phyloP scores from a whole-genome alignment of 2,797 vertebrate species.

The Uromys caudimaculatus region DNA sequence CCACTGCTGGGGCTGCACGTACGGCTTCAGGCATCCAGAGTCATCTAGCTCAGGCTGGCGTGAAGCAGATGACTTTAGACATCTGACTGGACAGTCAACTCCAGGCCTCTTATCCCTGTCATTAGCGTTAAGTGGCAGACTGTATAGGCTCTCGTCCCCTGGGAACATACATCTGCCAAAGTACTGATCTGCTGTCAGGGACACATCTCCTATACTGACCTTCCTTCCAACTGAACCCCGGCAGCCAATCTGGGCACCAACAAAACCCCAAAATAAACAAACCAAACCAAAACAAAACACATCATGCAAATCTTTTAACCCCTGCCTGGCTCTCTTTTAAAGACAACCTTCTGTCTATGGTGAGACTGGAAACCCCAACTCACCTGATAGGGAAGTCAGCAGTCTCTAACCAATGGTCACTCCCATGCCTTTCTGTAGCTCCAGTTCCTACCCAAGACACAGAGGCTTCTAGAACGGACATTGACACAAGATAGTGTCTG shows the following conservation, averaged over 20 bases:
- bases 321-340: not conserved
- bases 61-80: not conserved
- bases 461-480: not conserved
- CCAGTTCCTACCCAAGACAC: not conserved
- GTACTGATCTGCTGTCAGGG: not conserved
- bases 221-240: not conserved
- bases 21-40: not conserved
- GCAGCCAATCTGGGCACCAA: not conserved
- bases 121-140: not conserved
- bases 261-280: not conserved
- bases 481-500: not conserved
- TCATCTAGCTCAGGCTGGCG: not conserved
- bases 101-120: slow-evolving; percentile 51
- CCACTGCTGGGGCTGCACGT: not conserved
- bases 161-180: not conserved
- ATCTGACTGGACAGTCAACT: not conserved
- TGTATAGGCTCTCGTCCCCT: not conserved
- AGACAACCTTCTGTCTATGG: not conserved
- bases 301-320: not conserved
- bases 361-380: not conserved
- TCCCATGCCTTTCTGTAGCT: not conserved
- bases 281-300: not conserved
- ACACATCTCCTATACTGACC: not conserved
- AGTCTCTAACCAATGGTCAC: not conserved
- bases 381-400: not conserved